Evolutionary conservation across 2,113 vertebrate species (phyloP).

Genomic region (Neomonachus schauinslandi): DNA sequence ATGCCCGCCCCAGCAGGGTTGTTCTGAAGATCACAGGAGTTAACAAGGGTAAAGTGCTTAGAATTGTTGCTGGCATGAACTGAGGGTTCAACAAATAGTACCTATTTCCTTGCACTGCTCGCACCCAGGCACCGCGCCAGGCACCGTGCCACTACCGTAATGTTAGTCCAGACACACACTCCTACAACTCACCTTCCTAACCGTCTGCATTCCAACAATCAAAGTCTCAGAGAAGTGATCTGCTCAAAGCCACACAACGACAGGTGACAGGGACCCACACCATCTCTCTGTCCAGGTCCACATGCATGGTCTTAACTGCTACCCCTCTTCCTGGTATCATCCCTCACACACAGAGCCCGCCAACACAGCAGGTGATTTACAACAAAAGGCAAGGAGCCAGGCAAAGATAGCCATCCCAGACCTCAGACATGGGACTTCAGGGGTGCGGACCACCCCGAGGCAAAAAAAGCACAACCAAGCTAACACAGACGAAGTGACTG

Average conservation of each 20-base stretch:
- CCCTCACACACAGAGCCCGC: neutral
- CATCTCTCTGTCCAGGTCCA: neutral
- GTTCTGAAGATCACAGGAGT: rapidly evolving
- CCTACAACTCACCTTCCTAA: neutral
- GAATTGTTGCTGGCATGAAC: rapidly evolving
- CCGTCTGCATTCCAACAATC: neutral
- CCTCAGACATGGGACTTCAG: rapidly evolving
- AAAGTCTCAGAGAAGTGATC: neutral
- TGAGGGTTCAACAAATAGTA: rapidly evolving
- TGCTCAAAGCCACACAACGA: neutral
- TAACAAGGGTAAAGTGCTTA: rapidly evolving
- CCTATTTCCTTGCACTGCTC: rapidly evolving
- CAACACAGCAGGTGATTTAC: neutral
- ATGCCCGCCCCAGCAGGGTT: rapidly evolving
- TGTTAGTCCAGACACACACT: rapidly evolving
- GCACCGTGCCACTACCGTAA: rapidly evolving
- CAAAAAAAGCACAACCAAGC: no score
- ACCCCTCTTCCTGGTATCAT: neutral
- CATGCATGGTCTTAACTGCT: rapidly evolving
- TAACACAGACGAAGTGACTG: neutral
- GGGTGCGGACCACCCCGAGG: no score
- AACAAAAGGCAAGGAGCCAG: neutral
- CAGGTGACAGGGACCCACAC: rapidly evolving
- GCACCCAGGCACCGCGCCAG: rapidly evolving
- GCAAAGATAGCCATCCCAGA: neutral